Evolutionary conservation across 1,140 invertebrate genomes (phyloP).

Genomic region (Harlomillsia oculata): DNA sequence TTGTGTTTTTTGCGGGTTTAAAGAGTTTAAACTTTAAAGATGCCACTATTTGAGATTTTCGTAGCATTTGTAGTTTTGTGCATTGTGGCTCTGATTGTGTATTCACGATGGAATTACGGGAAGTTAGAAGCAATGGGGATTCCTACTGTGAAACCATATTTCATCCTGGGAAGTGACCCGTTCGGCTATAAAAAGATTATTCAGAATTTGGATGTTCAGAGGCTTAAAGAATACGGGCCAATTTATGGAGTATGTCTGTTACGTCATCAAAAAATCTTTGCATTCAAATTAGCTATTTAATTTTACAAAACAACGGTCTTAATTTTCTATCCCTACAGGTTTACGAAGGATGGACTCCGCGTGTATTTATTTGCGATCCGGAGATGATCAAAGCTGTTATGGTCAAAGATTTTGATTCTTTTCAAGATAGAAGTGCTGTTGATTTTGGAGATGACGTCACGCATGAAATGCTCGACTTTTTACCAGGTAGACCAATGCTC

Average conservation of each 20-base stretch:
- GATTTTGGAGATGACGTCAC: constrained; percentile 17
- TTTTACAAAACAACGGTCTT: background rate
- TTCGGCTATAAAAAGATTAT: background rate
- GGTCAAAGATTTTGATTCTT: constrained; percentile 45
- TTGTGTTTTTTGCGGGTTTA: background rate
- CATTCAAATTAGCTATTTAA: background rate
- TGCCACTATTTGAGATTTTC: background rate
- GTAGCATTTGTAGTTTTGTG: background rate
- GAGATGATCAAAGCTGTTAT: constrained; percentile 44
- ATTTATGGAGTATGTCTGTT: constrained; percentile 8
- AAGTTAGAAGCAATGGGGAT: constrained; percentile 20
- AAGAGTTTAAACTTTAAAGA: background rate
- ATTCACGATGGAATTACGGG: constrained; percentile 28
- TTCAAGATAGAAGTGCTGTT: constrained; percentile 41
- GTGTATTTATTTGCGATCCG: constrained; percentile 43
- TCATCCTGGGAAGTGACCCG: constrained; percentile 24
- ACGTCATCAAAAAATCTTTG: background rate
- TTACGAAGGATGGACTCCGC: constrained; percentile 36
- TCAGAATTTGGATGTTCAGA: background rate
- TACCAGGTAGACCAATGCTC: constrained; percentile 16
- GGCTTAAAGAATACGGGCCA: background rate
- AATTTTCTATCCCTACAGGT: constrained; percentile 15
- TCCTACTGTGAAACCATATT: constrained; percentile 25
- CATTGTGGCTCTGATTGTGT: background rate
- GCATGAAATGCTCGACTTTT: constrained; percentile 31